Evolutionary conservation across 2,888 invertebrate genomes (phyloP), one percentile per base, ranked within the genome.

Genomic region (Xestoiulus laeticollis): DNA sequence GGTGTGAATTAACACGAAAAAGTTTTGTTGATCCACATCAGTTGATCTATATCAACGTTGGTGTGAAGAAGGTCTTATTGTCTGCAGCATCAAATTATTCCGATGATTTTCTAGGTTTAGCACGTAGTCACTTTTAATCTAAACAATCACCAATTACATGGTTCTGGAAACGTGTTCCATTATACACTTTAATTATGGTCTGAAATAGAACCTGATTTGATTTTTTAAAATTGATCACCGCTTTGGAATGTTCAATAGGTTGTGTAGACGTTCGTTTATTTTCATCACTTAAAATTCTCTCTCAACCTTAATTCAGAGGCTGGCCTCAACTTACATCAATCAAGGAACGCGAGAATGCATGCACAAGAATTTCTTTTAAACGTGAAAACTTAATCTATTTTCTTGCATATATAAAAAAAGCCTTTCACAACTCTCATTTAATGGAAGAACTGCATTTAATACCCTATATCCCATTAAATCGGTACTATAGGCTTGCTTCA

Each of bases 371-470:
- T 78, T 78, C 78, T 78, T 78, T 78, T 1, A 30, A 78, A 78
- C 26, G 78, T 78, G 78, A 78, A 78, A 78, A 78, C 78, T 78
- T 78, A 78, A 78, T 78, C 78, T 78, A 78, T 78, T 78, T 78
- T 22, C 30, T 30, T 30, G 26, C 22, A 78, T 30, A 30, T 68
- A 68, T 10, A 78, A 78, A n/a, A n/a, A 78, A 78, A 30, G 5
- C 14, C 78, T 30, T 30, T 8, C 78, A 78, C 78, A 78, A 14
- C 30, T 78, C 78, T 78, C 78, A 30, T 78, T 30, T 30, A 78
- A 78, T 78, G 78, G 78, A 78, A 78, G 78, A 78, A 30, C 78
- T 30, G 78, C 26, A 78, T 78, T 78, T 78, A 78, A 78, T 78
- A 30, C 30, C 68, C 30, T 30, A 78, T 30, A 78, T 78, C 14